Evolutionary conservation across 2,888 invertebrate genomes (phyloP).

Genomic region (Arctia plantaginis): DNA sequence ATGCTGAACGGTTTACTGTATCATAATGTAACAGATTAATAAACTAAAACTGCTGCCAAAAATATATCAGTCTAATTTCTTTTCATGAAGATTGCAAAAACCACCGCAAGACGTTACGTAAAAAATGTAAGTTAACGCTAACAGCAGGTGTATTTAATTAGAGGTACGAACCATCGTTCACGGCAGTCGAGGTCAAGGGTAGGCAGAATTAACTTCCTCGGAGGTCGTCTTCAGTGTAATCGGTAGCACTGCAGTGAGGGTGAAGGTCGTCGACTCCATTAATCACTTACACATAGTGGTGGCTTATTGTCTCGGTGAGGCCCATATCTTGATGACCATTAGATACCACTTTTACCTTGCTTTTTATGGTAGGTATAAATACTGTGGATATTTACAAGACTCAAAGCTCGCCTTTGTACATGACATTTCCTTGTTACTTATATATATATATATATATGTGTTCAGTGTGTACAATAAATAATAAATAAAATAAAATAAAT

Average conservation of each 20-base stretch:
- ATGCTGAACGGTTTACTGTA: no score
- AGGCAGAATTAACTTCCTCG: conserved; percentile 3
- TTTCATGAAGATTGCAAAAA: not conserved
- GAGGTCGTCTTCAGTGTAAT: conserved; percentile 22
- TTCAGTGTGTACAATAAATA: no score
- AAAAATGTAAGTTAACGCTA: not conserved
- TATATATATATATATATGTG: no score
- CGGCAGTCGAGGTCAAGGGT: conserved; percentile 9
- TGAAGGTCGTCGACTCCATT: conserved; percentile 13
- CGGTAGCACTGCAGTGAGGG: conserved; percentile 23
- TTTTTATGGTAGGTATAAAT: not conserved
- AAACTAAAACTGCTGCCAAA: not conserved
- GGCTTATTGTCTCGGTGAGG: conserved; percentile 16
- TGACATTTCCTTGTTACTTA: no score
- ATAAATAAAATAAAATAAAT: no score
- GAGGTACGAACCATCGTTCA: conserved; percentile 4
- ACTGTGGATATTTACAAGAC: not conserved
- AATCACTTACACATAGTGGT: conserved; percentile 19
- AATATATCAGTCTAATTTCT: not conserved
- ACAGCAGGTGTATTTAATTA: conserved; percentile 11
- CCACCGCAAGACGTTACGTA: not conserved
- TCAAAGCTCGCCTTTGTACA: no score
- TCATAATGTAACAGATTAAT: no score
- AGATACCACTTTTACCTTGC: not conserved
- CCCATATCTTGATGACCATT: conserved; percentile 14